phyloP scores from a whole-genome alignment of 2,888 invertebrate species.

The Rhogogaster chlorosoma region DNA sequence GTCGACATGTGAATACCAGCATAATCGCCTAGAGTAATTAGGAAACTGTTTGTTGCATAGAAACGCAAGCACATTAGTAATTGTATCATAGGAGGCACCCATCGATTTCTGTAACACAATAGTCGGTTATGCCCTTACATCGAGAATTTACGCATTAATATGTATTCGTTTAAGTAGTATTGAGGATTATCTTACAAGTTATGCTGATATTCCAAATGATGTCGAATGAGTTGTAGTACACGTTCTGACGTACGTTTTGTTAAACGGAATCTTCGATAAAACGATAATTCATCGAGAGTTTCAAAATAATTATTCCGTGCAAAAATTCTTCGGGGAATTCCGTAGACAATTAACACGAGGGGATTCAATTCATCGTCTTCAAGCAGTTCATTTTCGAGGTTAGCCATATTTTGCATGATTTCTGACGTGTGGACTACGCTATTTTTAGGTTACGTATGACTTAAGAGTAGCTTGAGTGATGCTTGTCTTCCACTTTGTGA shows the following conservation, averaged over 20 bases:
- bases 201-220: not conserved
- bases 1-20: conserved; percentile 50
- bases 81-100: conserved; percentile 52
- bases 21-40: conserved; percentile 54
- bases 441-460: not conserved
- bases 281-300: not conserved
- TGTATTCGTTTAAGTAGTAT: not conserved
- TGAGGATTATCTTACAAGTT: not conserved
- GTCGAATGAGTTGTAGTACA: not conserved
- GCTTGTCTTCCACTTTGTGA: not conserved
- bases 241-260: not conserved
- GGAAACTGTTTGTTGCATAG: conserved; percentile 54
- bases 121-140: not conserved
- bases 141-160: not conserved
- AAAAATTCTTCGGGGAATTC: not conserved
- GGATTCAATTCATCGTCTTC: not conserved
- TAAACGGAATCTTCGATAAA: not conserved
- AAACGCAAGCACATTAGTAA: conserved; percentile 54
- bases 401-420: not conserved
- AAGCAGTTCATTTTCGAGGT: not conserved
- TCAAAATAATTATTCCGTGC: not conserved
- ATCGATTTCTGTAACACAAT: conserved; percentile 41
- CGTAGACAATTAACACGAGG: not conserved
- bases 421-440: not conserved
- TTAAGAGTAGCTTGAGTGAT: not conserved